Conservation (phyloP, 1,140 invertebrate species). For the Microplitis demolitor region DNA sequence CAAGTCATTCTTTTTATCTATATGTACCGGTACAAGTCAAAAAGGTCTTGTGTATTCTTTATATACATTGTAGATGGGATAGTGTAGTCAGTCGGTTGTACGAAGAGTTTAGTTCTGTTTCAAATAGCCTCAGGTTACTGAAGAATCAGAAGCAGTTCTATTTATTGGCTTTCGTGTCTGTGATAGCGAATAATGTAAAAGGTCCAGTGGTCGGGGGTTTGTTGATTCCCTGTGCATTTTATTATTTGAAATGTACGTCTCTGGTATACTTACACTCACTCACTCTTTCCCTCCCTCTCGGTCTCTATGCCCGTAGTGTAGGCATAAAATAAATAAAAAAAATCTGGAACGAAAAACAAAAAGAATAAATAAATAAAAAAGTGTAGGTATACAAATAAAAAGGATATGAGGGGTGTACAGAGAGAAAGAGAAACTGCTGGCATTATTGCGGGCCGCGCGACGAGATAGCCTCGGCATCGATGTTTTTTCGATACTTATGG, state of each 20-base stretch:
- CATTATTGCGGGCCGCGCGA: constrained; percentile 21
- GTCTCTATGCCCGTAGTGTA: too few relatives aligned
- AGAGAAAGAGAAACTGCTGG: not conserved
- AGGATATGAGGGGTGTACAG: not conserved
- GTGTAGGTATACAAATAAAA: not conserved
- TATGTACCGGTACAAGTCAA: not conserved
- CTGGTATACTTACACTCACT: too few relatives aligned
- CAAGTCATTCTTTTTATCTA: not conserved
- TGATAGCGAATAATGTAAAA: not conserved
- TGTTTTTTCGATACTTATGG: constrained; percentile 33
- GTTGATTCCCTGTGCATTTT: not conserved
- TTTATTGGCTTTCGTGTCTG: not conserved
- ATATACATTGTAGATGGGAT: too few relatives aligned
- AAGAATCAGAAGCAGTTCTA: not conserved
- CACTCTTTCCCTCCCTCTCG: too few relatives aligned
- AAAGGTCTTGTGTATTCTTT: too few relatives aligned
- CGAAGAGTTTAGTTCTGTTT: not conserved
- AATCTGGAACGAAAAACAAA: not conserved
- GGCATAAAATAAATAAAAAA: not conserved
- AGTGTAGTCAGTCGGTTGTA: not conserved
- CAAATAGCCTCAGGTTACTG: not conserved
- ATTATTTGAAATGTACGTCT: not conserved
- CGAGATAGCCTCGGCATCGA: constrained; percentile 22
- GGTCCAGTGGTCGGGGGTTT: not conserved
- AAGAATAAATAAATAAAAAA: not conserved